Evolutionary conservation across 2,888 invertebrate genomes (phyloP).

Genomic region (Sussaba pulchella): DNA sequence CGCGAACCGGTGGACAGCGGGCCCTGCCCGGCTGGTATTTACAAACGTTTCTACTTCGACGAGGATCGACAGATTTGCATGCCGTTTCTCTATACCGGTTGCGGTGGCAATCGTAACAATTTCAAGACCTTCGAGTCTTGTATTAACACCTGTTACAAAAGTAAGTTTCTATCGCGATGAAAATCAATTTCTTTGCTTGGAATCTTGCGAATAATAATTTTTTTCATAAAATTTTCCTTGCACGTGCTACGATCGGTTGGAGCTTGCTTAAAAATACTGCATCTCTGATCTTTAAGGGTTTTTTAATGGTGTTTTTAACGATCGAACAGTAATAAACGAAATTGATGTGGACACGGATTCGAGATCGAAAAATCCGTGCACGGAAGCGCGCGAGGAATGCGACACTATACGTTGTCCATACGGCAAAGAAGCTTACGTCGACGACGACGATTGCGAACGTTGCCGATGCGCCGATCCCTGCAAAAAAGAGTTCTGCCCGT

Average conservation of each 20-base stretch:
- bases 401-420: conserved; percentile 88
- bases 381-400: conserved; percentile 87
- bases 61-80: conserved; percentile 89
- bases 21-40: conserved; percentile 85
- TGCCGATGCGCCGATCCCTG: conserved; percentile 93
- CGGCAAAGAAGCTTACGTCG: conserved; percentile 88
- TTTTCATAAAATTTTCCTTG: background rate
- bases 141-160: conserved; percentile 86
- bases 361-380: conserved; percentile 85
- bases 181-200: no score
- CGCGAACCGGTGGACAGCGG: conserved; percentile 88
- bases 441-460: conserved; percentile 88
- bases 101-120: conserved; percentile 94
- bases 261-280: background rate
- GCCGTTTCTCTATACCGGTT: conserved; percentile 94
- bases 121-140: conserved; percentile 91
- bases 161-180: no score
- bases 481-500: conserved; percentile 86
- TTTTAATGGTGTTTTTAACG: background rate
- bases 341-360: conserved; percentile 81
- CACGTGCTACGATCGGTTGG: background rate
- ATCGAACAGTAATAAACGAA: conserved; percentile 80
- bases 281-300: background rate
- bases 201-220: no score
- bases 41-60: conserved; percentile 91